phyloP scores from a whole-genome alignment of 1,140 invertebrate genomes.

The Neuroterus valhalla region DNA sequence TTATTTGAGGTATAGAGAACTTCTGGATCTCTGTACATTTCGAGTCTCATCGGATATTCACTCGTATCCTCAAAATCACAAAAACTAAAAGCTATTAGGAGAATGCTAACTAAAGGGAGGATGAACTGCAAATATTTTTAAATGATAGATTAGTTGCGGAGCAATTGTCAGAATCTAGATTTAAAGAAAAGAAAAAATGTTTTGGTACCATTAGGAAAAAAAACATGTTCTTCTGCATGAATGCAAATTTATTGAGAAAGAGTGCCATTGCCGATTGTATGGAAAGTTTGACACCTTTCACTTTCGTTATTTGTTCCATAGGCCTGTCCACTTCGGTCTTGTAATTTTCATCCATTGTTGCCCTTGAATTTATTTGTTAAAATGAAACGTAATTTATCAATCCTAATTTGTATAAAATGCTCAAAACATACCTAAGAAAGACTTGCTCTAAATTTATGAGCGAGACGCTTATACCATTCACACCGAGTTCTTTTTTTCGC shows the following conservation, averaged over 20 bases:
- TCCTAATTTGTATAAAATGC: no score
- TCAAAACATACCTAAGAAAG: slow-evolving; percentile 82
- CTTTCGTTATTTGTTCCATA: slow-evolving; percentile 48
- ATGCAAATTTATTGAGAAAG: slow-evolving; percentile 65
- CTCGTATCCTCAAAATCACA: slow-evolving; percentile 51
- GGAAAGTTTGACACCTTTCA: slow-evolving; percentile 55
- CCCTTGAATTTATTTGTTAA: slow-evolving; percentile 45
- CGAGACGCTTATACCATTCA: slow-evolving; percentile 86
- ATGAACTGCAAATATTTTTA: slow-evolving; percentile 53
- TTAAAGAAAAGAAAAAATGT: slow-evolving; percentile 32
- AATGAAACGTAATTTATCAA: no score
- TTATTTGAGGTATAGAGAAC: slow-evolving; percentile 57
- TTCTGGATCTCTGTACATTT: slow-evolving; percentile 58
- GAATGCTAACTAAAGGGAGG: slow-evolving; percentile 58
- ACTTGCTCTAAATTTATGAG: slow-evolving; percentile 91
- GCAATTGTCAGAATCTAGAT: neutral
- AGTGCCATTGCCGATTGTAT: slow-evolving; percentile 61
- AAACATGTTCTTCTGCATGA: slow-evolving; percentile 60
- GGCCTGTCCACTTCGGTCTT: slow-evolving; percentile 55
- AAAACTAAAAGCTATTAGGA: slow-evolving; percentile 63
- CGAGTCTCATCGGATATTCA: slow-evolving; percentile 54
- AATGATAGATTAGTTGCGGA: slow-evolving; percentile 15
- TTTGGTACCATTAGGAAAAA: slow-evolving; percentile 58
- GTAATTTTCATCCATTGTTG: slow-evolving; percentile 63
- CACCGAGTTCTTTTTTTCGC: slow-evolving; percentile 77